Percentiles rank a stretch among this genome's conserved stretches.
These are phyloP conservation scores for Champsocephalus esox DNA, from an alignment of 2,797 vertebrate genomes.

Conservation along the genomic window DNA sequence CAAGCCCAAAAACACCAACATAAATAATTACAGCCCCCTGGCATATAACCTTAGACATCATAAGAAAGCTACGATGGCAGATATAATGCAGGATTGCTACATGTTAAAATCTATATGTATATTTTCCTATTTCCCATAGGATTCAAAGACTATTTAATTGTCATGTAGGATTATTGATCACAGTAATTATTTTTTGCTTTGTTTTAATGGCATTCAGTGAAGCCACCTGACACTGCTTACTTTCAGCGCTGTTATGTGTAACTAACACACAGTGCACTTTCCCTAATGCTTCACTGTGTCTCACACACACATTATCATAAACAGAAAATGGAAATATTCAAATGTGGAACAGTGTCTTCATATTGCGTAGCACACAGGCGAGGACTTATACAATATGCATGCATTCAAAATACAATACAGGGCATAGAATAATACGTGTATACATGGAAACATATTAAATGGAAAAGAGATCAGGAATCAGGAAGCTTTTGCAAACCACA, in stretches of 20 bases:
- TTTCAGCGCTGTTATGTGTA: slow-evolving; percentile 33
- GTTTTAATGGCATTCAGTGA: slow-evolving; percentile 27
- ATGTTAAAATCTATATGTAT: slow-evolving; percentile 1
- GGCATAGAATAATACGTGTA: neutral
- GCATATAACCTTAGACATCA: neutral
- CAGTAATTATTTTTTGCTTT: neutral
- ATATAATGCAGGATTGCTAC: neutral
- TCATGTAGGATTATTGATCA: slow-evolving; percentile 21
- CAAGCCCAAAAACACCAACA: neutral
- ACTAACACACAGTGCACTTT: slow-evolving; percentile 19
- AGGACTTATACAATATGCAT: neutral
- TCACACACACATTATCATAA: neutral
- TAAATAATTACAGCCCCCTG: too few species aligned
- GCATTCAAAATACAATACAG: neutral
- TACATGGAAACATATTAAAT: neutral
- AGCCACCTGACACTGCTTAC: slow-evolving; percentile 28
- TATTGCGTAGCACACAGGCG: neutral
- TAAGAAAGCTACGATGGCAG: neutral
- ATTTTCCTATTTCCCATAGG: neutral
- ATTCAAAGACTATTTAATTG: slow-evolving; percentile 12
- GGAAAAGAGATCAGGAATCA: slow-evolving; percentile 31
- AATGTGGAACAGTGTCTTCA: neutral
- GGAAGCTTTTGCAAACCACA: slow-evolving; percentile 62
- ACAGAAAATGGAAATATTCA: neutral
- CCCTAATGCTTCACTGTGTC: slow-evolving; percentile 25